Evolutionary conservation across 2,797 vertebrate genomes (phyloP).

Genomic region (Oreochromis mossambicus): DNA sequence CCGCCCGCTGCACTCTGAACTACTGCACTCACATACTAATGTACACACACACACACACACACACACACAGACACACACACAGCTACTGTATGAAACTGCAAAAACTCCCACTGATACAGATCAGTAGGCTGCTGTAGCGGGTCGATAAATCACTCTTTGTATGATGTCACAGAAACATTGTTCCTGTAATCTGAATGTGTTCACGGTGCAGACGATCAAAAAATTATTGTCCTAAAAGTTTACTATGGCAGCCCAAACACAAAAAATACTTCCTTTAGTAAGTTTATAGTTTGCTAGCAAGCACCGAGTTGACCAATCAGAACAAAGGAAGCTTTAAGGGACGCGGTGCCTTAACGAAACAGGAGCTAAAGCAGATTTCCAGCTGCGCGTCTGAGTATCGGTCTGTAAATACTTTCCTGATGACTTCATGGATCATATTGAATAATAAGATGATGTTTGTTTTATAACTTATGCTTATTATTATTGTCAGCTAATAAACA

Average conservation of each 20-base stretch:
- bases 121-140: not conserved
- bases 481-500: not conserved
- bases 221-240: not conserved
- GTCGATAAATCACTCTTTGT: not conserved
- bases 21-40: slow-evolving; percentile 68
- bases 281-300: not conserved
- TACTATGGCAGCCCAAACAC: not conserved
- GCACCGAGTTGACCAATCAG: not conserved
- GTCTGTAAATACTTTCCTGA: not conserved
- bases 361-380: not conserved
- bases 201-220: not conserved
- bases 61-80: not conserved
- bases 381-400: not conserved
- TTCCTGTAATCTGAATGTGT: not conserved
- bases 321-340: not conserved
- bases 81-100: not conserved
- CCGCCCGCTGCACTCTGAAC: not conserved
- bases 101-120: not conserved
- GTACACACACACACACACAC: slow-evolving; percentile 19
- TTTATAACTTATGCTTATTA: not conserved
- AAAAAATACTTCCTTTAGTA: not conserved
- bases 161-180: not conserved
- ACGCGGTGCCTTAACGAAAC: not conserved
- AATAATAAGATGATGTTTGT: not conserved
- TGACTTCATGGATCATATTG: not conserved